Conservation (phyloP, 2,888 invertebrate genomes). For the Eudasyphora cyanicolor region DNA sequence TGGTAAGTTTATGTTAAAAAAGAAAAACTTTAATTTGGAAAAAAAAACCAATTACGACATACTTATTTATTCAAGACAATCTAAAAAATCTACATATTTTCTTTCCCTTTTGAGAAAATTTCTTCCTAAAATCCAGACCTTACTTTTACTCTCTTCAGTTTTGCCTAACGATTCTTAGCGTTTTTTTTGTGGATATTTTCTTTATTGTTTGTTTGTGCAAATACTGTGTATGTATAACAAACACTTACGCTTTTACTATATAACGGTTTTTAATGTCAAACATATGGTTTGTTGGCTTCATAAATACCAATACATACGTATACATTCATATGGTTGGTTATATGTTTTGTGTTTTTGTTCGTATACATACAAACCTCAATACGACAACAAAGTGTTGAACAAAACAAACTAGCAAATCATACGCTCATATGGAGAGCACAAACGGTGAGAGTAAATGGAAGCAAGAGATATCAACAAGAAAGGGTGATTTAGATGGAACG, state of each 20-base stretch:
- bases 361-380: background rate
- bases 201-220: slow-evolving; percentile 29
- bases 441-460: slow-evolving; percentile 1
- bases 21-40: background rate
- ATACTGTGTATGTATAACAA: slow-evolving; percentile 59
- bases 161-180: background rate
- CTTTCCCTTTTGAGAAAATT: too few relatives aligned
- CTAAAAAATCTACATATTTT: too few relatives aligned
- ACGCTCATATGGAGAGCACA: slow-evolving; percentile 1
- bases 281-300: slow-evolving; percentile 48
- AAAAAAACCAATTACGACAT: background rate
- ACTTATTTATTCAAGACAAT: background rate
- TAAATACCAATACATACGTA: background rate
- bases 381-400: slow-evolving; percentile 8
- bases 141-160: slow-evolving; percentile 33
- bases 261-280: slow-evolving; percentile 61
- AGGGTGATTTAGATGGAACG: too few relatives aligned
- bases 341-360: background rate
- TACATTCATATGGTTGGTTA: background rate
- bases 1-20: slow-evolving; percentile 54
- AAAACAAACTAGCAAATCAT: slow-evolving; percentile 36
- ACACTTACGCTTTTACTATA: slow-evolving; percentile 54
- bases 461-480: too few relatives aligned
- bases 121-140: too few relatives aligned
- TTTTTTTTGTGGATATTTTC: background rate